These are phyloP conservation scores for Eulimnadia texana DNA, from an alignment of 1,140 invertebrate species.

Conservation along the genomic window DNA sequence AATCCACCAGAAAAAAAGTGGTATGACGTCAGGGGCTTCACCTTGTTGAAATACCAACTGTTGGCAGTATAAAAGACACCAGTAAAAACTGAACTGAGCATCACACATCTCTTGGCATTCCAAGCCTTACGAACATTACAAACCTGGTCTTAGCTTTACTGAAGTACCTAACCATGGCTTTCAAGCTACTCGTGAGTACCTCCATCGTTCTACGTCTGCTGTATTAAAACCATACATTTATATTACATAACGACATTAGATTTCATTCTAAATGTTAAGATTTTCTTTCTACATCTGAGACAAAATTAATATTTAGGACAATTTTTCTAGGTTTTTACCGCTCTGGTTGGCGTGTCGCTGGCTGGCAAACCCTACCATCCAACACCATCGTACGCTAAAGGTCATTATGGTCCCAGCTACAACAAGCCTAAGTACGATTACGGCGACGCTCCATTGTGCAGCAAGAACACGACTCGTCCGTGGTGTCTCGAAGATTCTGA, in stretches of 20 bases:
- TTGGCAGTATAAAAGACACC: not conserved
- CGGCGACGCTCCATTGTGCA: constrained; percentile 19
- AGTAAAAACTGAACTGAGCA: not conserved
- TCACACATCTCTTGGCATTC: not conserved
- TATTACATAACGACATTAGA: no score
- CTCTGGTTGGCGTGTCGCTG: not conserved
- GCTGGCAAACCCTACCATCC: not conserved
- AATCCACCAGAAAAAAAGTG: not conserved
- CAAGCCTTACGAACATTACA: no score
- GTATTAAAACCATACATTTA: no score
- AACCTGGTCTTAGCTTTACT: no score
- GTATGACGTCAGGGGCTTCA: no score
- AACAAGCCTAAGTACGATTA: constrained; percentile 3
- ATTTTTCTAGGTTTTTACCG: not conserved
- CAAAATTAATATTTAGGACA: no score
- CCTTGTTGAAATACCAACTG: no score
- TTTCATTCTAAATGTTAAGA: no score
- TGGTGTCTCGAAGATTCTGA: constrained; percentile 23
- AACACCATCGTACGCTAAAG: not conserved
- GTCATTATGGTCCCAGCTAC: not conserved
- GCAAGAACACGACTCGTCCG: constrained; percentile 20
- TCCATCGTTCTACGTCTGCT: no score
- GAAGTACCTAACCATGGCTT: not conserved
- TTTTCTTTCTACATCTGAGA: no score
- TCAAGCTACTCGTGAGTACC: not conserved